Conservation (phyloP, 1,140 invertebrate species). For the Nylanderia fulva region DNA sequence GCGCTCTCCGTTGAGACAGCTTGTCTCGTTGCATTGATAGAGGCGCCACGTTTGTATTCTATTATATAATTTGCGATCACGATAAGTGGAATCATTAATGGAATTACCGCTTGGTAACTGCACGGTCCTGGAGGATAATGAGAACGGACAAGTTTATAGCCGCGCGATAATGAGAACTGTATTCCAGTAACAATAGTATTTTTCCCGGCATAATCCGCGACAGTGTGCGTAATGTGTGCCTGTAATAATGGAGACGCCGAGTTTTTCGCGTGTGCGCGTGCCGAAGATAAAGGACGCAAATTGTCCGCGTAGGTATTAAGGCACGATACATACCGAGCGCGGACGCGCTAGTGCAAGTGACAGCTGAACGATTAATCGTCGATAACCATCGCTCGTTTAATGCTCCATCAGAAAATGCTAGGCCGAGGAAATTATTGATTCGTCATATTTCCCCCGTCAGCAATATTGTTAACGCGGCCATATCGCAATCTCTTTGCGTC, state of each 20-base stretch:
- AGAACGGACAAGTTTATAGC: constrained; percentile 57
- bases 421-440: constrained; percentile 77
- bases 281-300: constrained; percentile 54
- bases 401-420: constrained; percentile 77
- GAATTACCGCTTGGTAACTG: constrained; percentile 51
- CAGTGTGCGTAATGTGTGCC: neutral
- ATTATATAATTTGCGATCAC: constrained; percentile 35
- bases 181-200: constrained; percentile 29
- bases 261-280: neutral
- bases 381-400: constrained; percentile 75
- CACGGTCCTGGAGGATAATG: constrained; percentile 25
- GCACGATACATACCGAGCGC: constrained; percentile 55
- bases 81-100: constrained; percentile 54
- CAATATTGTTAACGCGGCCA: constrained; percentile 71
- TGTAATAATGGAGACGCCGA: constrained; percentile 31
- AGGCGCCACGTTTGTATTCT: constrained; percentile 30
- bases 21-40: neutral
- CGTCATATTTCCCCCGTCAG: constrained; percentile 74
- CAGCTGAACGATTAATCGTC: constrained; percentile 76
- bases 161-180: constrained; percentile 47
- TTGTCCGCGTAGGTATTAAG: constrained; percentile 52
- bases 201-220: constrained; percentile 51
- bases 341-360: constrained; percentile 68
- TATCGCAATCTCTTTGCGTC: constrained; percentile 72
- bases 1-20: neutral